Percentiles rank a stretch among this genome's conserved stretches.
Evolutionary conservation across 2,113 vertebrate species (phyloP).

Genomic region (Mesitornis unicolor): DNA sequence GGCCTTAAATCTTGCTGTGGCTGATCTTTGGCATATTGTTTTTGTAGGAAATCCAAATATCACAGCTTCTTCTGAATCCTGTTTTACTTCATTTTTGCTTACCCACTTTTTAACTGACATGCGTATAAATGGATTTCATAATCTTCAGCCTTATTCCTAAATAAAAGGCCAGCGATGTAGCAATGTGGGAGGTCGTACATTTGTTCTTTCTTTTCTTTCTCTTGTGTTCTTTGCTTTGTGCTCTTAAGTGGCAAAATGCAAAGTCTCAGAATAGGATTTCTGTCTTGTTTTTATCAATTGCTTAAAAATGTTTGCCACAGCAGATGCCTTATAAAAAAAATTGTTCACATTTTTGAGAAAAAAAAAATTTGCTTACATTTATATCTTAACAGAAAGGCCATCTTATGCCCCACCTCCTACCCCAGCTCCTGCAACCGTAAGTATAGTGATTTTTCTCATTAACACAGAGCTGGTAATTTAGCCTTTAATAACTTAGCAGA

Average conservation of each 20-base stretch:
- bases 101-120: background rate
- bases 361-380: constrained; percentile 66
- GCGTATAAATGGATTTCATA: background rate
- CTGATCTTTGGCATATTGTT: background rate
- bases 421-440: constrained; percentile 96
- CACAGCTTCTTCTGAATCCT: background rate
- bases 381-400: constrained; percentile 88
- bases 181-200: background rate
- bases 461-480: constrained; percentile 58
- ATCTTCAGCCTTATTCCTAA: background rate
- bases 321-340: background rate
- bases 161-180: background rate
- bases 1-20: background rate
- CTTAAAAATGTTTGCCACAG: background rate
- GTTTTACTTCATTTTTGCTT: background rate
- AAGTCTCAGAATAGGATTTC: background rate
- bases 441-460: constrained; percentile 80
- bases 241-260: background rate
- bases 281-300: background rate
- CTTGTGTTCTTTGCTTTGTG: background rate
- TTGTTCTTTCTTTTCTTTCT: background rate
- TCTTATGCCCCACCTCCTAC: constrained; percentile 95
- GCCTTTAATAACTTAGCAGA: background rate
- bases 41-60: background rate
- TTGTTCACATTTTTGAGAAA: constrained; percentile 48